Evolutionary conservation across 2,113 vertebrate species (phyloP), one percentile per base, ranked within the genome.

Genomic region (Catharus fuscescens): DNA sequence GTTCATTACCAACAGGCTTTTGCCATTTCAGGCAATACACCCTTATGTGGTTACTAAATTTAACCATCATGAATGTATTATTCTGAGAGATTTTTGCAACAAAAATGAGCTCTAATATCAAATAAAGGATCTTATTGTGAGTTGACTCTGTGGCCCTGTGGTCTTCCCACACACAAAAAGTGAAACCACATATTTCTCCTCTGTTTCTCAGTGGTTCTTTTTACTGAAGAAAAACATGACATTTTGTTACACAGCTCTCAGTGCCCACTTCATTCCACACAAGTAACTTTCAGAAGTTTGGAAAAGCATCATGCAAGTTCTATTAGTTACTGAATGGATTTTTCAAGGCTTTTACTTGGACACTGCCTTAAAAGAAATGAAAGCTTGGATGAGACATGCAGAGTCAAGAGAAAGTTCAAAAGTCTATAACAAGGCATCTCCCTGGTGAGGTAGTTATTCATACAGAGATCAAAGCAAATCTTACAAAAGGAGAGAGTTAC

Each of bases 401-500:
- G 5, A 88, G 44, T 42, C 21, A 24, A 44, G 34, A 89, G 34
- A 91, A 88, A 29, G 47, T 84, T 86, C 53, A 44, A 5, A 83
- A 92, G 21, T 61, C 61, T 44, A 24, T 2, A 57, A 29, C 4
- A 54, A 79, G 10, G 71, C 31, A 25, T 13, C 6, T 82, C 48
- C 77, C n/a, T 34, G 25, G 38, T 9, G 17, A 56, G 6, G 24
- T 25, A 89, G 72, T 56, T 92, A 91, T 16, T 24, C 40, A 84
- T 56, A 78, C 23, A 81, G 8, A 84, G 53, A 92, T 56, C 29
- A 84, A 93, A 92, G 48, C 8, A 93, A 93, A 50, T 80, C 64
- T 85, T 71, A 73, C 18, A 80, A 80, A 92, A 81, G 87, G 32
- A 44, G 40, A 34, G 10, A 96, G 80, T 95, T 97, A 99, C 99